These are phyloP conservation scores for Fistularia tabacaria DNA, from an alignment of 2,797 vertebrate species.

Conservation along the genomic window DNA sequence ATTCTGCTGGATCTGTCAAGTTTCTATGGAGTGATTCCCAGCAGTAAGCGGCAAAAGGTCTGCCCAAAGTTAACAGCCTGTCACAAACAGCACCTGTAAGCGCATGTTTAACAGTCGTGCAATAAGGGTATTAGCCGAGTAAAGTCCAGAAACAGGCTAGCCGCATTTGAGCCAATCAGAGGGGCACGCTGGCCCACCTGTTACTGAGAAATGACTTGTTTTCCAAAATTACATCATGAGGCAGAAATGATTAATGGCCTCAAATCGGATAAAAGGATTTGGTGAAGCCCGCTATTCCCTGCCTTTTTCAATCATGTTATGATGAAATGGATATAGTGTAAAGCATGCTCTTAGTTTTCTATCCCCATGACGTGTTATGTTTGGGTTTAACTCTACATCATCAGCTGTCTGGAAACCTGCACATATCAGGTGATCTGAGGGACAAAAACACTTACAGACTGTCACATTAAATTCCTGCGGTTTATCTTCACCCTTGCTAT, in stretches of 20 bases:
- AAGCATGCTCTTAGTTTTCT: constrained; percentile 54
- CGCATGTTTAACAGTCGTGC: constrained; percentile 38
- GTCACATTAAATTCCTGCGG: constrained; percentile 52
- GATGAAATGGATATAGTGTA: constrained; percentile 68
- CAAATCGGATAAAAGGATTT: constrained; percentile 71
- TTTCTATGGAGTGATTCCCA: constrained; percentile 11
- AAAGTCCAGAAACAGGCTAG: constrained; percentile 33
- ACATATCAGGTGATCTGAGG: constrained; percentile 38
- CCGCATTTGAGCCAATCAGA: constrained; percentile 28
- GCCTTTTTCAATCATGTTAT: constrained; percentile 63
- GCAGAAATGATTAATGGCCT: constrained; percentile 68
- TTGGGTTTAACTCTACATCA: constrained; percentile 28
- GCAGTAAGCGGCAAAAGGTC: constrained; percentile 31
- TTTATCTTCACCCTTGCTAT: constrained; percentile 33
- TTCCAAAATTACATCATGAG: constrained; percentile 61
- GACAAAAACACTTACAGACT: constrained; percentile 47
- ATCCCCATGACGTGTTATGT: constrained; percentile 18
- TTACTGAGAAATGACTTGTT: constrained; percentile 56
- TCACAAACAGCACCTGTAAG: constrained; percentile 18
- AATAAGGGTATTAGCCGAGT: constrained; percentile 31
- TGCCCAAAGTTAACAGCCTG: constrained; percentile 13
- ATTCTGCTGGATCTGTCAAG: constrained; percentile 17
- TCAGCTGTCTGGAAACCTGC: constrained; percentile 30
- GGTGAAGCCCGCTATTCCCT: constrained; percentile 45
- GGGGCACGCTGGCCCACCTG: constrained; percentile 46